These are phyloP conservation scores for Acanthurus leucopareius DNA, from an alignment of 2,797 vertebrate genomes.

Conservation along the genomic window DNA sequence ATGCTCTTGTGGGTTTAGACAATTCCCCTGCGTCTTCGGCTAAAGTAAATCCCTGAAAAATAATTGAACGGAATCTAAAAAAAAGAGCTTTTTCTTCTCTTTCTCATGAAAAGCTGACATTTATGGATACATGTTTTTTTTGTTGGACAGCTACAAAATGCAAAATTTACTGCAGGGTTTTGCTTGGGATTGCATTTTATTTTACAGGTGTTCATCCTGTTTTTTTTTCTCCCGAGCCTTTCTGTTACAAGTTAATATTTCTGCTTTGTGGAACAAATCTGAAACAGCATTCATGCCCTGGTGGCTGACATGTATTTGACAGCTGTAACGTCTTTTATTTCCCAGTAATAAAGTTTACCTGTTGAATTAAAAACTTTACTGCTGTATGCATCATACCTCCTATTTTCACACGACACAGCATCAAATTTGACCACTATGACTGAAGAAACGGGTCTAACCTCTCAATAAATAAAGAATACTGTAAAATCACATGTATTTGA, in stretches of 20 bases:
- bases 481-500: background rate
- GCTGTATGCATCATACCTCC: background rate
- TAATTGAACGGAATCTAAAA: background rate
- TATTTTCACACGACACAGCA: background rate
- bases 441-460: background rate
- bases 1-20: background rate
- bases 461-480: background rate
- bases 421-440: background rate
- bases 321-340: background rate
- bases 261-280: background rate
- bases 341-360: background rate
- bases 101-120: background rate
- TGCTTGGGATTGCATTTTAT: constrained; percentile 1
- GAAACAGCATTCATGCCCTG: background rate
- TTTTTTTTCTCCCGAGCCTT: background rate
- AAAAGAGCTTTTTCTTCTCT: background rate
- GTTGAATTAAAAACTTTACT: background rate
- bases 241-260: background rate
- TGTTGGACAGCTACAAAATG: background rate
- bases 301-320: background rate
- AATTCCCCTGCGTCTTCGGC: background rate
- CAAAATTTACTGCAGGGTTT: background rate
- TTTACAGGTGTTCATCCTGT: background rate
- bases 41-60: background rate
- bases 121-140: background rate